A percentile compares a stretch with the other conserved stretches of the same genome.
These are phyloP conservation scores for Rhabditoides inermis DNA, from an alignment of 2,888 invertebrate genomes.

Conservation along the genomic window DNA sequence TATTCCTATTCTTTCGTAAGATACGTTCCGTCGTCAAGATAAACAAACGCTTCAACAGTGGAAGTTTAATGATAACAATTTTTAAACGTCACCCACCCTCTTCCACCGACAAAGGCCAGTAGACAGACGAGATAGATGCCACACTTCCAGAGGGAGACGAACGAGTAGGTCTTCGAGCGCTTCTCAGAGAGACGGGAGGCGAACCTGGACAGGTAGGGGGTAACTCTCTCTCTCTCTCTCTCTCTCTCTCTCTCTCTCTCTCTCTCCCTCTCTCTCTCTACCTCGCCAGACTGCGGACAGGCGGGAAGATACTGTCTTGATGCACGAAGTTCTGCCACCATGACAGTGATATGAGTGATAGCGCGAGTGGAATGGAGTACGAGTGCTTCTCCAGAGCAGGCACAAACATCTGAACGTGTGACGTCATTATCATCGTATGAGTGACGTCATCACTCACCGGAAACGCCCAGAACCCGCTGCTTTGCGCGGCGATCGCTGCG, in stretches of 20 bases:
- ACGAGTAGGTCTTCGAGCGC: constrained; percentile 80
- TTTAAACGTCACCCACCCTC: too few relatives aligned
- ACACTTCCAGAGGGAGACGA: constrained; percentile 82
- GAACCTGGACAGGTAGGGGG: constrained; percentile 16
- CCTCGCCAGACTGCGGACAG: constrained; percentile 39
- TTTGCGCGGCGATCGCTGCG: constrained; percentile 76
- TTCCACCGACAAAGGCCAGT: constrained; percentile 61
- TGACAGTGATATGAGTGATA: constrained; percentile 77
- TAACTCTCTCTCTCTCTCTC: constrained; percentile 1
- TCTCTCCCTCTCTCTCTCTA: not conserved
- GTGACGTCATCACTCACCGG: constrained; percentile 56
- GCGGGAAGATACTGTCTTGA: constrained; percentile 69
- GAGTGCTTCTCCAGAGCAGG: constrained; percentile 54
- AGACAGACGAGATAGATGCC: constrained; percentile 69
- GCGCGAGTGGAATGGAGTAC: constrained; percentile 77
- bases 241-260: not conserved
- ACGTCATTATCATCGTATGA: too few relatives aligned
- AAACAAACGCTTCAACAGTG: constrained; percentile 27
- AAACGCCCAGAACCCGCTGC: constrained; percentile 83
- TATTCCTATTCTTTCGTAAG: constrained; percentile 2
- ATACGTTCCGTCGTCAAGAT: constrained; percentile 56
- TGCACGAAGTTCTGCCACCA: constrained; percentile 99
- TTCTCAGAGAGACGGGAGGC: constrained; percentile 65
- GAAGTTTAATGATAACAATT: not conserved
- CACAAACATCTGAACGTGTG: constrained; percentile 40